Evolutionary conservation across 2,888 invertebrate genomes (phyloP), one percentile per base, ranked within the genome.

Genomic region (Archaeoteleia sp.): DNA sequence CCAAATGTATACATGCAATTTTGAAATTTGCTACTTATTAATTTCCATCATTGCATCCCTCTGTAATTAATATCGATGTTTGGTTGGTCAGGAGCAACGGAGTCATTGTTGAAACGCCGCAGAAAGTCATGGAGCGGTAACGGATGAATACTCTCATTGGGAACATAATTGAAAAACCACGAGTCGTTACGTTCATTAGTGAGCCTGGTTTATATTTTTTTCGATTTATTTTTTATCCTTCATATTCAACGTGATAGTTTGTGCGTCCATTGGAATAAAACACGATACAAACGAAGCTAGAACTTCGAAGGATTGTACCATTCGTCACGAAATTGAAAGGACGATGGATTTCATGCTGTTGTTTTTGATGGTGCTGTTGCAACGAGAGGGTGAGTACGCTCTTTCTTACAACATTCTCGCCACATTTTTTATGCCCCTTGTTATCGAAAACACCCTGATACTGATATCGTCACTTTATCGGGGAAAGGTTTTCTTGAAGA

Each of bases 271-370:
- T 25, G 23, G 17, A 23, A 42, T 29, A 37, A 23, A 42, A 35
- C 13, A 46, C 23, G 17, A 54, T 39, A 53, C 17, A 20, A 48
- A 29, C 29, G 29, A 42, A 13, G 10, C 37, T 48, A 43, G n/a
- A 46, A 48, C 53, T 42, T 14, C 13, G 17, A 40, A 54, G 53
- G 40, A 30, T 30, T 23, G 32, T 42, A 29, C 32, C 14, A 49
- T 57, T 60, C 54, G 54, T 29, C 27, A 25, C 48, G 37, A 45
- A 42, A 63, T 55, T 53, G 43, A 39, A 35, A 57, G 49, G 29
- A 67, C 57, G 55, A 70, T 70, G 70, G 70, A 67, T 70, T 63
- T 67, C 53, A 62, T 63, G 48, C 55, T 63, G 23, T 49, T 62
- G 32, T 39, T 67, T 43, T 63, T 70, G 29, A 70, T 63, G 51